A percentile compares a stretch with the other conserved stretches of the same genome.
Evolutionary conservation across 2,888 invertebrate genomes (phyloP).

Genomic region (Drosophila colorata): DNA sequence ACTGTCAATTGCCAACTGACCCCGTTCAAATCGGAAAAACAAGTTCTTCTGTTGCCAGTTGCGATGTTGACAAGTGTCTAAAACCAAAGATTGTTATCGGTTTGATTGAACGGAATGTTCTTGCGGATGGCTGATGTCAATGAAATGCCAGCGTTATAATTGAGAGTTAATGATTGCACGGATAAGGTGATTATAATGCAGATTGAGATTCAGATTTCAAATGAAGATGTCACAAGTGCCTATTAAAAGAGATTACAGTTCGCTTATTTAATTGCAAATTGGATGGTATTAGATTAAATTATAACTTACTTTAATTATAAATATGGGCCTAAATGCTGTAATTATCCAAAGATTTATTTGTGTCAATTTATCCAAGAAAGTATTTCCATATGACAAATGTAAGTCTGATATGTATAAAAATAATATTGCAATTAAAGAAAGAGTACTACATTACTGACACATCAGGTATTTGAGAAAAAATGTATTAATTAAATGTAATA

Average conservation of each 20-base stretch:
- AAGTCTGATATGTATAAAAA: no score
- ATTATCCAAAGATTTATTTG: no score
- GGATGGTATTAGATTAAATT: background rate
- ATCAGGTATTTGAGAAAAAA: no score
- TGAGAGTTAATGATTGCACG: slow-evolving; percentile 38
- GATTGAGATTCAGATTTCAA: slow-evolving; percentile 23
- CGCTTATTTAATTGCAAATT: background rate
- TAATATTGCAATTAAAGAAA: no score
- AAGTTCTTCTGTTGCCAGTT: slow-evolving; percentile 52
- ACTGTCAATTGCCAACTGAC: slow-evolving; percentile 56
- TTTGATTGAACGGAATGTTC: slow-evolving; percentile 53
- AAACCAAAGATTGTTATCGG: slow-evolving; percentile 45
- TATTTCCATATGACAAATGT: no score
- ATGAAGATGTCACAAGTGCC: slow-evolving; percentile 36
- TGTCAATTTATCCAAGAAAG: no score
- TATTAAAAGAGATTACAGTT: slow-evolving; percentile 11
- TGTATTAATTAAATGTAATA: no score
- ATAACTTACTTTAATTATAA: background rate
- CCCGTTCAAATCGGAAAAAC: slow-evolving; percentile 53
- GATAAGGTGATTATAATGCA: slow-evolving; percentile 22
- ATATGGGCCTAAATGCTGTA: no score
- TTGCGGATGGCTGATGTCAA: slow-evolving; percentile 22
- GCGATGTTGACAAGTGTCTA: slow-evolving; percentile 44
- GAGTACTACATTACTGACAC: no score
- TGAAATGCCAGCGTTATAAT: slow-evolving; percentile 47